Evolutionary conservation across 2,113 vertebrate species (phyloP), one percentile per base, ranked within the genome.

Genomic region (Corythornis madagascariensis): DNA sequence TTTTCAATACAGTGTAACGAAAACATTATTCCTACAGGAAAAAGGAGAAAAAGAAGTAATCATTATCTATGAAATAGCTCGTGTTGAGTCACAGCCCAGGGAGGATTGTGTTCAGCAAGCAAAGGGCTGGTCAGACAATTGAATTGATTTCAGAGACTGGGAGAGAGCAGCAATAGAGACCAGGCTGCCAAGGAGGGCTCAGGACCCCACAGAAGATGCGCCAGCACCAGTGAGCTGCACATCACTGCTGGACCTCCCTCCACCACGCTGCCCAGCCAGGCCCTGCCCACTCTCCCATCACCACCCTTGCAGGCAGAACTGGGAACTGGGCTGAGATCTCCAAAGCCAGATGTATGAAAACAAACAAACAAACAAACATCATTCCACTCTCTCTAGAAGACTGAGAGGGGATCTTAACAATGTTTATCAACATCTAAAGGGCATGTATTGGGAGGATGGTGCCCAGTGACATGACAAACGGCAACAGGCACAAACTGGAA

Each of bases 1-100:
- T 96, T 94, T 93, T 76, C 89, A 43, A 31, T 45, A 73, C 29
- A 59, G 71, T 26, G 33, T 67, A 93, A 84, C 5, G 2, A 94
- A 96, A 96, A 92, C 75, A 63, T 87, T 87, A 92, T 92, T 89
- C 89, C 86, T 92, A 85, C 67, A 92, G 78, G 93, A 78, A 81
- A 90, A 69, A 14, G 19, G 16, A 10, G 15, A 3, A 20, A 33
- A 69, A 50, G 81, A 82, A 65, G 74, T 64, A 85, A 93, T 85
- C 84, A 83, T 88, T 92, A 92, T 85, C 91, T 91, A 88, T 40
- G 56, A 91, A 96, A 91, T 67, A 83, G 89, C 88, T 87, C 5
- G 5, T 43, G 78, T 87, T 88, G 86, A 92, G 94, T 93, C 89
- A 87, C 77, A 83, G 88, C 90, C 80, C 70, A 25, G 53, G 70